Base-by-base conservation (phyloP, 2,113 vertebrate genomes). In the Oncorhynchus masou region DNA sequence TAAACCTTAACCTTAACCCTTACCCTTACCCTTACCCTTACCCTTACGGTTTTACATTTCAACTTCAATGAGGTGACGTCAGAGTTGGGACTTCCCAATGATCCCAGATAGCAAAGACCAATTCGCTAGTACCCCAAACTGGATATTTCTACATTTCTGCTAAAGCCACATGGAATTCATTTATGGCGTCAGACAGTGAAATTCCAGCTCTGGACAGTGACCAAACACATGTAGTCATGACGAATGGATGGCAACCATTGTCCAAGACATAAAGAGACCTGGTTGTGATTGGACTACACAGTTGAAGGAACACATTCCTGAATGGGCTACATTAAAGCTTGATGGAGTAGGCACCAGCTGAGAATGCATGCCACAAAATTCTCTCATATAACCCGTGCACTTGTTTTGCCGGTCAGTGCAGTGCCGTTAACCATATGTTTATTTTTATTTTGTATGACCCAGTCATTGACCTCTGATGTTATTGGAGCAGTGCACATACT, bases 91-190 rank as follows among this genome's bases (percentile, higher is more conserved):
- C 39, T 9, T 45, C 39, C 39, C 39, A 11, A 11, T 9, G 39
- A 45, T 12, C 9, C 9, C 39, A 45, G 39, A 45, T 12, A 45
- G 9, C 2, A 45, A 45, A 45, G 2, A 9, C 8, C 81, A 81
- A 87, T 87, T 79, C 84, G 65, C 78, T 85, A 89, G 77, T 91
- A 87, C 83, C 80, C 86, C 79, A 85, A 90, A 86, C 83, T 67
- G 67, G 87, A 85, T 45, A 85, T 90, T 89, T 91, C 87, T 89
- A 82, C 88, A 45, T 45, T 45, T 45, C 39, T 45, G 39, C 81
- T 82, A 39, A 57, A 83, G 86, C 84, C 93, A 93, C 88, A 92
- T 91, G 90, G 90, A 90, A 88, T 85, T 91, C 75, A 91, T 93
- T 93, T 92, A 81, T 79, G 76, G 80, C 77, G 54, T 89, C 87